phyloP scores from a whole-genome alignment of 2,797 vertebrate genomes.

The Rhynchonycteris naso region DNA sequence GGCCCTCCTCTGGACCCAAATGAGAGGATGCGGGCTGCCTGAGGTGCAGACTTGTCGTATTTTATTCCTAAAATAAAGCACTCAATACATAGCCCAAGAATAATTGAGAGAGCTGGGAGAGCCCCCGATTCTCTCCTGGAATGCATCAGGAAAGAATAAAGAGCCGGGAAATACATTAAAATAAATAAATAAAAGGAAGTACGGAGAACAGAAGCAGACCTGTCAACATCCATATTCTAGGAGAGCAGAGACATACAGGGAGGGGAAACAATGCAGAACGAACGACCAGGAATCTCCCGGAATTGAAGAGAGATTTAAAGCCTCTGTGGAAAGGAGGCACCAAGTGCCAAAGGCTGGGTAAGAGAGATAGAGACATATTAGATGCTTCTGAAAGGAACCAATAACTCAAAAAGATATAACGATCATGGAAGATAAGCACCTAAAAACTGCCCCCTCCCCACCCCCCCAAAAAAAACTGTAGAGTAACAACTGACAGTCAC shows the following conservation, averaged over 20 bases:
- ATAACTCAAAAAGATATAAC: neutral
- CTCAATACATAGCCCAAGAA: neutral
- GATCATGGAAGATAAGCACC: neutral
- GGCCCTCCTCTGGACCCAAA: neutral
- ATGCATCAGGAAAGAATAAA: slow-evolving; percentile 30
- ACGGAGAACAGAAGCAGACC: neutral
- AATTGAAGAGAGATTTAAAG: neutral
- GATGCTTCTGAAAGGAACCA: neutral
- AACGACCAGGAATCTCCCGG: neutral
- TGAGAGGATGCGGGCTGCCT: neutral
- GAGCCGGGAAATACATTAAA: neutral
- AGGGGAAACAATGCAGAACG: neutral
- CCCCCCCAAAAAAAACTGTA: slow-evolving; percentile 9
- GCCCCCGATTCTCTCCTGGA: neutral
- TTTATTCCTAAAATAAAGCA: slow-evolving; percentile 50
- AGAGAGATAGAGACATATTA: neutral
- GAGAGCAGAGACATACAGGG: neutral
- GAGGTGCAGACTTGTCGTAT: neutral
- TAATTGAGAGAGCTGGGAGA: neutral
- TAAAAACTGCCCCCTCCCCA: slow-evolving; percentile 11
- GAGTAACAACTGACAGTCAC: neutral
- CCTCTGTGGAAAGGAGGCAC: neutral
- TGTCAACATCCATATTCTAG: neutral
- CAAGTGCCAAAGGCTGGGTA: neutral
- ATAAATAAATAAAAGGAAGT: slow-evolving; percentile 21